These are phyloP conservation scores for Halesus radiatus DNA, from an alignment of 1,140 invertebrate species.

Conservation along the genomic window DNA sequence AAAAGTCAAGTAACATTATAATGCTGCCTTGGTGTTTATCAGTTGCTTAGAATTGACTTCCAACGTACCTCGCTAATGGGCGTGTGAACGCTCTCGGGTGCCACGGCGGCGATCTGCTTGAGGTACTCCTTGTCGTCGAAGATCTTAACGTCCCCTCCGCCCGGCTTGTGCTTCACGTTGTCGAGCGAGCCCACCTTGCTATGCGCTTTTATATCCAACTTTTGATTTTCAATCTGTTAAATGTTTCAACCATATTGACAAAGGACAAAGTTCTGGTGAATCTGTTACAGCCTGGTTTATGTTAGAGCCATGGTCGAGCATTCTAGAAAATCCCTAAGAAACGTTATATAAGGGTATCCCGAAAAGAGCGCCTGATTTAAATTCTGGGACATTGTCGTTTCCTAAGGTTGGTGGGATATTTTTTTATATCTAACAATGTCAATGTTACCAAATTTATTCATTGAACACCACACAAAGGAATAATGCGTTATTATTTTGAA, in stretches of 20 bases:
- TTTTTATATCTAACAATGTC: no score
- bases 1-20: no score
- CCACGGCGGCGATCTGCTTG: slow-evolving; percentile 81
- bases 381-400: no score
- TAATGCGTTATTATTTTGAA: no score
- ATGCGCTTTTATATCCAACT: slow-evolving; percentile 87
- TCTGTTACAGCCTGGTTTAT: no score
- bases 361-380: no score
- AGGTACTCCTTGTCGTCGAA: slow-evolving; percentile 96
- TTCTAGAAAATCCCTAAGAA: no score
- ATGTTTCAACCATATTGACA: slow-evolving; percentile 43
- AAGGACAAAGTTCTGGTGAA: background rate
- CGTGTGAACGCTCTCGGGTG: slow-evolving; percentile 73
- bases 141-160: slow-evolving; percentile 93
- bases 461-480: background rate
- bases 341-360: no score
- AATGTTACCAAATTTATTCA: no score
- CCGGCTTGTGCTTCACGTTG: slow-evolving; percentile 93
- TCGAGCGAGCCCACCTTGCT: slow-evolving; percentile 93
- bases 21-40: no score
- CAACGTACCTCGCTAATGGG: slow-evolving; percentile 79
- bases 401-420: no score
- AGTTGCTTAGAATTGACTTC: slow-evolving; percentile 27
- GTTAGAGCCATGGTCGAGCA: no score
- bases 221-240: slow-evolving; percentile 88